phyloP scores from a whole-genome alignment of 2,113 vertebrate genomes.

The Anas platyrhynchos region DNA sequence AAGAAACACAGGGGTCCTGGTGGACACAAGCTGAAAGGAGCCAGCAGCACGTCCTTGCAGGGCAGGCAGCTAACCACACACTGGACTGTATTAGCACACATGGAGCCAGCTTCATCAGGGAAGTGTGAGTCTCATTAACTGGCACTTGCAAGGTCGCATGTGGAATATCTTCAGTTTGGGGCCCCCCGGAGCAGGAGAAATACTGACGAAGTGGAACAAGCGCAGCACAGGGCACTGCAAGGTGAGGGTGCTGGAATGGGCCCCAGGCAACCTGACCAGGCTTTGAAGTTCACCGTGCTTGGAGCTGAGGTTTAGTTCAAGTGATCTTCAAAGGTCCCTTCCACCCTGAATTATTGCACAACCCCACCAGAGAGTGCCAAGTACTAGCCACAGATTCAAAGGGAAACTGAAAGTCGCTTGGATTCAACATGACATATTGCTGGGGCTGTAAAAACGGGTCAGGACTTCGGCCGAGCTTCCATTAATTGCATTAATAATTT shows the following conservation, averaged over 20 bases:
- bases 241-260: background rate
- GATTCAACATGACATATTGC: background rate
- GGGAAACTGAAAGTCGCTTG: background rate
- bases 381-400: background rate
- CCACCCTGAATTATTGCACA: background rate
- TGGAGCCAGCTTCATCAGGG: background rate
- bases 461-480: background rate
- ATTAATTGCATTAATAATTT: background rate
- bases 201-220: background rate
- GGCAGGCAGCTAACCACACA: background rate
- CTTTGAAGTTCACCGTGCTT: background rate
- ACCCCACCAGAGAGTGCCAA: background rate
- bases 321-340: background rate
- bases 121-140: no score
- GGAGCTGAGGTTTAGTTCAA: background rate
- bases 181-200: background rate
- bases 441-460: background rate
- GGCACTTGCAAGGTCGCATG: background rate
- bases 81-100: background rate
- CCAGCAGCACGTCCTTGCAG: background rate
- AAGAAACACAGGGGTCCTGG: background rate
- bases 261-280: background rate
- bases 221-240: background rate
- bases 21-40: background rate
- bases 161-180: background rate